Evolutionary conservation across 2,113 vertebrate species (phyloP).

Genomic region (mouse (Mus musculus)): DNA sequence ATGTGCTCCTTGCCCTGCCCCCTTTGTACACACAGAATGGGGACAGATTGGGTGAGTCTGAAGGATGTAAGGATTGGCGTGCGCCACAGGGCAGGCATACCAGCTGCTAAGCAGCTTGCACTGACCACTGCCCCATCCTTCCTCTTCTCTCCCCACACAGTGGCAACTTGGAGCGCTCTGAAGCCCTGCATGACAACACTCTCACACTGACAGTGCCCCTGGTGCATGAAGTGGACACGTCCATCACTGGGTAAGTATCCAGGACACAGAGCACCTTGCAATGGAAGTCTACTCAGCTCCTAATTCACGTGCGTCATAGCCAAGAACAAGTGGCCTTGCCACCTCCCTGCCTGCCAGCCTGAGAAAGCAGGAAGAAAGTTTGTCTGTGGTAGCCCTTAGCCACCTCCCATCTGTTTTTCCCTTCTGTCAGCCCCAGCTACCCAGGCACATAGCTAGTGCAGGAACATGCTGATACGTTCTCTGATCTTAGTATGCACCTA

Average conservation of each 20-base stretch:
- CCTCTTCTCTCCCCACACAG: constrained; percentile 82
- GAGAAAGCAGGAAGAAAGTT: constrained; percentile 57
- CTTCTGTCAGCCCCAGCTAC: neutral
- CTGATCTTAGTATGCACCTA: neutral
- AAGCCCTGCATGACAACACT: constrained; percentile 93
- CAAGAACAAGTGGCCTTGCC: constrained; percentile 41
- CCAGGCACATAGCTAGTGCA: neutral
- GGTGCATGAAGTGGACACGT: constrained; percentile 96
- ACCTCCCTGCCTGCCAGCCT: constrained; percentile 35
- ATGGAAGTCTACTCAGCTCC: constrained; percentile 40
- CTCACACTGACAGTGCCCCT: constrained; percentile 91
- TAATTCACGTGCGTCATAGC: constrained; percentile 4
- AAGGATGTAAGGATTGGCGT: rapidly evolving
- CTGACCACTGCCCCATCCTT: neutral
- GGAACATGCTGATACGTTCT: neutral
- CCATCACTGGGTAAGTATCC: constrained; percentile 93
- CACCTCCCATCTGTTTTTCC: constrained; percentile 5
- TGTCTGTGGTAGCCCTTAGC: neutral
- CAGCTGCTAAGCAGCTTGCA: rapidly evolving
- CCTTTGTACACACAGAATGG: neutral
- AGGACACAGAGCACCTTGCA: neutral
- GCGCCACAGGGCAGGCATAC: rapidly evolving
- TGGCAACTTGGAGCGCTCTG: constrained; percentile 92
- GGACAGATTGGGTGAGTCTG: rapidly evolving
- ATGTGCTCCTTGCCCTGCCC: rapidly evolving